A percentile compares a stretch with the other conserved stretches of the same genome.
Conservation (phyloP, 30 jellyfish, hydroid and myxozoan species). For the Nemopilema nomurai region DNA sequence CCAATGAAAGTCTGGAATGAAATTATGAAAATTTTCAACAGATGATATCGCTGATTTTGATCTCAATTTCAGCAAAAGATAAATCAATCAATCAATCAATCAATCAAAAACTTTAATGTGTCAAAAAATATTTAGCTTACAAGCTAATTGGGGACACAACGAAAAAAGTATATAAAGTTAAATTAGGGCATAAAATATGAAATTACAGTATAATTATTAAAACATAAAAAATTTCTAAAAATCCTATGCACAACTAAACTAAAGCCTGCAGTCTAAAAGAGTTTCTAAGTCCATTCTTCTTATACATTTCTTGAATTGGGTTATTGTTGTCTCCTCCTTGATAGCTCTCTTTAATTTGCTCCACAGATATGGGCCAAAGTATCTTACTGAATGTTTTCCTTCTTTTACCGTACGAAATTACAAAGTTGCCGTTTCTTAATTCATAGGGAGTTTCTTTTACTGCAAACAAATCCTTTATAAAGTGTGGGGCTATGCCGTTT, state of each 20-base stretch:
- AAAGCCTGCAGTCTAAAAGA: slow-evolving; percentile 25
- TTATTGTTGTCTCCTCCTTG: slow-evolving; percentile 38
- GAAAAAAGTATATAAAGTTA: background rate
- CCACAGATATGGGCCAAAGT: slow-evolving; percentile 40
- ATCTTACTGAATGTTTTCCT: slow-evolving; percentile 26
- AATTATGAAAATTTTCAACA: too few relatives aligned
- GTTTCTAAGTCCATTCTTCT: slow-evolving; percentile 24
- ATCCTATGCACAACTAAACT: background rate
- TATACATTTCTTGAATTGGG: background rate
- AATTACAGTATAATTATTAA: background rate
- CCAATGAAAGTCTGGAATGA: too few relatives aligned
- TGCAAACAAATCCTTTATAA: too few relatives aligned
- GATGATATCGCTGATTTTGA: too few relatives aligned
- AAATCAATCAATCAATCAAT: slow-evolving; percentile 4
- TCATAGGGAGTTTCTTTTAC: slow-evolving; percentile 32
- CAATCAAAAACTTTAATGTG: background rate
- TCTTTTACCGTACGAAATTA: background rate
- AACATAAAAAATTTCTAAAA: too few relatives aligned
- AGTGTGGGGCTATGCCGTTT: slow-evolving; percentile 9
- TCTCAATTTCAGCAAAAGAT: too few relatives aligned
- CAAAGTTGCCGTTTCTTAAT: slow-evolving; percentile 17
- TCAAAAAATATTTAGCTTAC: background rate
- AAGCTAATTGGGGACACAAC: background rate
- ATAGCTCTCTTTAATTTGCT: slow-evolving; percentile 33
- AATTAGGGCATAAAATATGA: background rate